Percentiles rank a stretch among this genome's conserved stretches.
These are phyloP conservation scores for Chorisops tibialis DNA, from an alignment of 2,888 invertebrate species.

Conservation along the genomic window DNA sequence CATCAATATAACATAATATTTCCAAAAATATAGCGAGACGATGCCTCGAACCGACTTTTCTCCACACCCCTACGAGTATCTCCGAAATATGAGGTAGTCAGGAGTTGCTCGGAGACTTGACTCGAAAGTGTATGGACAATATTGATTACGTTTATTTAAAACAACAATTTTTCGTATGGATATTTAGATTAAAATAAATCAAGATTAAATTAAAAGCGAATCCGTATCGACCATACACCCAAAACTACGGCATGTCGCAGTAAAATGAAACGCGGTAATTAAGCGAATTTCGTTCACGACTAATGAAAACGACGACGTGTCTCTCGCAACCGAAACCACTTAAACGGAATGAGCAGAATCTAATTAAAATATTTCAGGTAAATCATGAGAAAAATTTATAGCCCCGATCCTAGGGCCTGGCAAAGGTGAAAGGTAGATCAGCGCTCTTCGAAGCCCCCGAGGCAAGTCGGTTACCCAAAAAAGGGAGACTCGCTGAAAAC, in stretches of 20 bases:
- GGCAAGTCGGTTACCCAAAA: conserved; percentile 21
- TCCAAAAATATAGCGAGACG: too few species aligned
- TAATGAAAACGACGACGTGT: conserved; percentile 14
- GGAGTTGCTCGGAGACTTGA: too few species aligned
- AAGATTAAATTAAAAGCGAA: too few species aligned
- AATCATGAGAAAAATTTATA: conserved; percentile 32
- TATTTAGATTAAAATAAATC: too few species aligned
- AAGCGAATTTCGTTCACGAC: conserved; percentile 20
- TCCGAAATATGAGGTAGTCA: too few species aligned
- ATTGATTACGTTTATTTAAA: too few species aligned
- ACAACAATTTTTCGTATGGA: too few species aligned
- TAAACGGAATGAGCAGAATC: conserved; percentile 18
- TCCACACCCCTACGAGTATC: too few species aligned
- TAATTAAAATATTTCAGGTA: conserved; percentile 32
- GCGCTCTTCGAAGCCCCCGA: not conserved
- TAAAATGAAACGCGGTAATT: conserved; percentile 30
- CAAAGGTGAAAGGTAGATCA: conserved; percentile 22
- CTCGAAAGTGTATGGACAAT: too few species aligned
- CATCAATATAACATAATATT: too few species aligned
- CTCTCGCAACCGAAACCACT: not conserved
- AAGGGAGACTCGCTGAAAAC: conserved; percentile 16
- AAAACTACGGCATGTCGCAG: too few species aligned
- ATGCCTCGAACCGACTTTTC: conserved; percentile 1
- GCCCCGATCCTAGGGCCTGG: conserved; percentile 3
- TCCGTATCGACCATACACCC: too few species aligned